A percentile compares a stretch with the other conserved stretches of the same genome.
Conservation (phyloP, 2,888 invertebrate species). For the Yponomeuta evonymella region DNA sequence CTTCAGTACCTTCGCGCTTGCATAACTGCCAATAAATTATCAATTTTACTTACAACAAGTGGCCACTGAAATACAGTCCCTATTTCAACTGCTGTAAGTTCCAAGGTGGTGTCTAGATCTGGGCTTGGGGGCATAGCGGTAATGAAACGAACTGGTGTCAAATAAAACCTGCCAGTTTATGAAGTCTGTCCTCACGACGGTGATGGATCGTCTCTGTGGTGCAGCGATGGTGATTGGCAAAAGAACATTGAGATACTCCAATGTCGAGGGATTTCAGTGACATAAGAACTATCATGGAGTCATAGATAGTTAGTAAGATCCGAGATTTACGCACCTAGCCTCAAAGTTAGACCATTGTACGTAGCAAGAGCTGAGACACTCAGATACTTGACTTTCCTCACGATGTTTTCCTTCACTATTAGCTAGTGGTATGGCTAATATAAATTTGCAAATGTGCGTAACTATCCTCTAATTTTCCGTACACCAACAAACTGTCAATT, state of each 20-base stretch:
- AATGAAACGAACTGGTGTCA: not conserved
- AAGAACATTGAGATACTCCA: not conserved
- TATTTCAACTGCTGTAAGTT: not conserved
- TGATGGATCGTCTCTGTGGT: constrained; percentile 2
- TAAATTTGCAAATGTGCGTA: too few species aligned
- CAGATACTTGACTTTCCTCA: too few species aligned
- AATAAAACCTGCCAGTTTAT: constrained; percentile 5
- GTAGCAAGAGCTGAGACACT: too few species aligned
- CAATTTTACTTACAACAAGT: not conserved
- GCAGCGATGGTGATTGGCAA: not conserved
- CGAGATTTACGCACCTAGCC: too few species aligned
- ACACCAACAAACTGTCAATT: too few species aligned
- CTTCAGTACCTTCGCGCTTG: not conserved
- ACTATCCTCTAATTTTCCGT: too few species aligned
- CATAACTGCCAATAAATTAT: not conserved
- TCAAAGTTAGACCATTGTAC: too few species aligned
- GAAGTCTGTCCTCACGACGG: not conserved
- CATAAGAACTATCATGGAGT: too few species aligned
- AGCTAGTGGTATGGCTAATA: too few species aligned
- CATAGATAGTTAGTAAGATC: too few species aligned
- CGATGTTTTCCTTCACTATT: too few species aligned
- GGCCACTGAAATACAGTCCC: not conserved
- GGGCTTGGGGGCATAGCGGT: not conserved
- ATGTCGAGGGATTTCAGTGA: too few species aligned
- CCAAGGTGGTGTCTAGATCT: not conserved